Percentiles rank a stretch among this genome's conserved stretches.
Conservation (phyloP, 2,797 vertebrate genomes). For the Lepilemur ruficaudatus region DNA sequence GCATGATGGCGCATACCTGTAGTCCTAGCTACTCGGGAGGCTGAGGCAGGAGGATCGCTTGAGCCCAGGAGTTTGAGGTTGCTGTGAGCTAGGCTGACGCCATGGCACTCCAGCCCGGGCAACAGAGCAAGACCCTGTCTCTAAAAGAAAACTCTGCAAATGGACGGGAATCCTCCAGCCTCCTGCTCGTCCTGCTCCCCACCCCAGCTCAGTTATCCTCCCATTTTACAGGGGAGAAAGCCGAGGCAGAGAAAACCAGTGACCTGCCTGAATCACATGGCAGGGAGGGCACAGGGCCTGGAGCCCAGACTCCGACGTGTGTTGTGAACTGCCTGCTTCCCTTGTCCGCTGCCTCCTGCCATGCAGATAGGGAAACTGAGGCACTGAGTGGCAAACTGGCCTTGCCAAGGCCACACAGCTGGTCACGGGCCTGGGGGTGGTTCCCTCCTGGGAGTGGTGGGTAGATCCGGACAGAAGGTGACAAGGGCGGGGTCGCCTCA, state of each 20-base stretch:
- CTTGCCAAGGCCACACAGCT: not conserved
- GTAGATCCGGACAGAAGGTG: not conserved
- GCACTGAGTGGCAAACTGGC: not conserved
- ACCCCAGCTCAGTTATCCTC: too few species aligned
- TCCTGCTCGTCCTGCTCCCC: too few species aligned
- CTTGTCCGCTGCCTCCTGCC: fast-evolving
- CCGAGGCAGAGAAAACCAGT: not conserved
- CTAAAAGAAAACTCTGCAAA: not conserved
- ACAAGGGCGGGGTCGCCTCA: not conserved
- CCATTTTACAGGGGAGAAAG: not conserved
- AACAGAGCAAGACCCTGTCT: too few species aligned
- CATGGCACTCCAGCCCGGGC: too few species aligned
- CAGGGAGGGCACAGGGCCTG: not conserved
- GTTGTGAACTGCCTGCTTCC: not conserved
- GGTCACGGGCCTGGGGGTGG: not conserved
- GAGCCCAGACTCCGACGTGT: too few species aligned
- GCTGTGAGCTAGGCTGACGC: too few species aligned
- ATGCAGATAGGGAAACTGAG: not conserved
- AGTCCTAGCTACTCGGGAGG: too few species aligned
- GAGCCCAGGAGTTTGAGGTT: too few species aligned
- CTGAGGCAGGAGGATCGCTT: too few species aligned
- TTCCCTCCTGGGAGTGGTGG: too few species aligned
- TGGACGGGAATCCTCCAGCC: too few species aligned
- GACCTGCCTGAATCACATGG: not conserved
- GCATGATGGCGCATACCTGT: too few species aligned